Evolutionary conservation across 2,797 vertebrate species (phyloP), one percentile per base, ranked within the genome.

Genomic region (Syncerus caffer): DNA sequence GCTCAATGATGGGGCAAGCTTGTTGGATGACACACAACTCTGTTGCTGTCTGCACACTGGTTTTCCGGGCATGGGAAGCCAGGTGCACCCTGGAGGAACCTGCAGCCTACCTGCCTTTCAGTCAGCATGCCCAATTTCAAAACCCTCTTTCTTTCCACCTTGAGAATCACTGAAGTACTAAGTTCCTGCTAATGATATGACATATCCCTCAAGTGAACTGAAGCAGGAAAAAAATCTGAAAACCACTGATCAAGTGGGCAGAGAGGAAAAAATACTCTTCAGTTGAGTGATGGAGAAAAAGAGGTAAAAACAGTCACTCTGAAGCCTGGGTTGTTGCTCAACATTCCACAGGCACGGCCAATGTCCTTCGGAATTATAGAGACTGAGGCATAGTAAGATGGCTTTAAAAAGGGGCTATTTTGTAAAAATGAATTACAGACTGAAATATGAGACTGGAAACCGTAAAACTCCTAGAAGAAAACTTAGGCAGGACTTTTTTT

Each of bases 361-460:
- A 13, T 25, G 7, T 21, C 50, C 55, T 4, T 0, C 14, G 31
- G 45, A 50, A 71, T 51, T 86, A 13, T 0, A 53, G 45, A 95
- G 29, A 71, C 8, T 19, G 60, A 50, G 1, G 8, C 21, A 67
- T 1, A 85, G 31, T 3, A 58, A 64, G 1, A 29, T 0, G 1
- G 25, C 21, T 85, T 87, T 57, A 25, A 57, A 82, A 90, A 51
- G 13, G 83, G 19, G 16, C 23, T 42, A 19, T 64, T 71, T 38
- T 38, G 21, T 83, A 34, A 55, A 55, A 83, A 55, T 27, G 21
- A 2, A 38, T 55, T 83, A 55, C 4, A 38, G 51, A 10, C n/a
- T 53, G 53, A 38, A 53, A 83, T 15, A 34, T 55, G 23, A 27
- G 51, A 25, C 21, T 55, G 51, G 21, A 83, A 55, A 38, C n/a